Conservation (phyloP, 2,113 vertebrate species). For the Damaliscus lunatus region DNA sequence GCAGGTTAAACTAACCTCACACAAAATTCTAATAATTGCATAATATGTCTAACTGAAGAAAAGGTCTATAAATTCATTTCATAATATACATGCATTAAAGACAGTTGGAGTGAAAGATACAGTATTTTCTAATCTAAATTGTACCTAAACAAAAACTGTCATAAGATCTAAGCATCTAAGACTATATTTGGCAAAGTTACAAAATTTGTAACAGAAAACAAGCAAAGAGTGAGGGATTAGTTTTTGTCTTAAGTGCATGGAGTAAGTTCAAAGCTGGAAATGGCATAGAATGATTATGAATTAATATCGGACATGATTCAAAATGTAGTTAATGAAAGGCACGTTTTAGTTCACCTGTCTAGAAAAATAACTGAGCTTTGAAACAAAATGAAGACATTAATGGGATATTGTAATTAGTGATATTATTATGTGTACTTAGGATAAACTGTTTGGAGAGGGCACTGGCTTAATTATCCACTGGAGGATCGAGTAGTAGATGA, state of each 20-base stretch:
- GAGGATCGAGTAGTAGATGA: background rate
- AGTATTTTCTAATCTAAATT: background rate
- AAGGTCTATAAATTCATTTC: background rate
- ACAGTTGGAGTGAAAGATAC: background rate
- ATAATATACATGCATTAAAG: background rate
- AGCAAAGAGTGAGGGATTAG: background rate
- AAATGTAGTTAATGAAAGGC: background rate
- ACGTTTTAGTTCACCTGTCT: conserved; percentile 12
- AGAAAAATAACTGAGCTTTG: conserved; percentile 34
- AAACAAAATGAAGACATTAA: conserved; percentile 62
- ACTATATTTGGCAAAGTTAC: background rate
- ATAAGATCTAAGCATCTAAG: background rate
- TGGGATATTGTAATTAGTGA: conserved; percentile 36
- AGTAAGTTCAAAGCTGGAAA: conserved; percentile 36
- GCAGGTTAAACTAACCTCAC: background rate
- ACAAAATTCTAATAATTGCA: background rate
- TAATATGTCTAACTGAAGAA: background rate
- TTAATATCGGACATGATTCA: conserved; percentile 49
- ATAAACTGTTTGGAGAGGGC: conserved; percentile 12
- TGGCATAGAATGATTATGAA: background rate
- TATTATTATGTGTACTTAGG: conserved; percentile 27
- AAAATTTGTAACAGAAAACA: conserved; percentile 19
- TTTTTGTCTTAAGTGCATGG: background rate
- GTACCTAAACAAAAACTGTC: background rate
- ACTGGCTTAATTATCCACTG: conserved; percentile 11